Percentiles rank a stretch among this genome's conserved stretches.
These are phyloP conservation scores for Zalophus californianus DNA, from an alignment of 2,797 vertebrate species.

Conservation along the genomic window DNA sequence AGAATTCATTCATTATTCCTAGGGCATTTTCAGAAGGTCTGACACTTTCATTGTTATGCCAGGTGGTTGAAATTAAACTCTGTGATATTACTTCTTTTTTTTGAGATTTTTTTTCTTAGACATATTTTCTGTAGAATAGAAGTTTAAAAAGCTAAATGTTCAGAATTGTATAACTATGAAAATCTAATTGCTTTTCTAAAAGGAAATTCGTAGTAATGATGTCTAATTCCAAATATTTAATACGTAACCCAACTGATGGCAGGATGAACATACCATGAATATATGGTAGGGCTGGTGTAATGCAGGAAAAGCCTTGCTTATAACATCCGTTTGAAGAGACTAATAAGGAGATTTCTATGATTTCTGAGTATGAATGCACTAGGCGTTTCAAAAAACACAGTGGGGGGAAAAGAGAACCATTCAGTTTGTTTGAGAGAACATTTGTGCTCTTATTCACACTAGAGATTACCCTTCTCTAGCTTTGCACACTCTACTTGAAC, in stretches of 20 bases:
- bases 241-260: not conserved
- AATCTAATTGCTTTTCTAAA: conserved; percentile 39
- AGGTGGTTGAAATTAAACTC: conserved; percentile 77
- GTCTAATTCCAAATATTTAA: conserved; percentile 53
- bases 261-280: not conserved
- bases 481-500: not conserved
- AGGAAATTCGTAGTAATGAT: conserved; percentile 23
- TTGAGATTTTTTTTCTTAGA: not conserved
- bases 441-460: not conserved
- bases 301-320: not conserved
- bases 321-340: not conserved
- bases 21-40: conserved; percentile 65
- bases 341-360: not conserved
- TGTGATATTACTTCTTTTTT: conserved; percentile 48
- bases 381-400: not conserved
- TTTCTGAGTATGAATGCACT: conserved; percentile 11
- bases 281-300: not conserved
- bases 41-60: conserved; percentile 65
- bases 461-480: not conserved
- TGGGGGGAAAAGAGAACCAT: not conserved
- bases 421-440: not conserved
- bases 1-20: conserved; percentile 55
- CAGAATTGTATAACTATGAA: conserved; percentile 69
- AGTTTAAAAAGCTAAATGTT: conserved; percentile 52
- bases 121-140: conserved; percentile 46